Base-by-base conservation (phyloP, 2,888 invertebrate species). In the Colletes collaris region DNA sequence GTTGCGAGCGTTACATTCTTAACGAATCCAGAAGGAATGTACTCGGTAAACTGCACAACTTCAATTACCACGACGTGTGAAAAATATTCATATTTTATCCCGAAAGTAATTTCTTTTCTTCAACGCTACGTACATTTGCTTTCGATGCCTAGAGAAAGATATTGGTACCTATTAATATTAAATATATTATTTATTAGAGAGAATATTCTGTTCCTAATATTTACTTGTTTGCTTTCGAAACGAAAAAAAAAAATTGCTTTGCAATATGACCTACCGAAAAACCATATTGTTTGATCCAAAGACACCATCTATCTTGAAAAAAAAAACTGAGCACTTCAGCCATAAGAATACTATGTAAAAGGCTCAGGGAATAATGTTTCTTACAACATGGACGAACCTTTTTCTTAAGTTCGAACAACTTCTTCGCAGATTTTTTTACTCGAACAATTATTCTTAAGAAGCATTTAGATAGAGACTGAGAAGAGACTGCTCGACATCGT, bases 401-500 rank as follows among this genome's bases (percentile, higher is more conserved):
- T 44, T 27, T 16, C 6, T 40, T 49, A 13, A 49, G 44, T 19
- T 55, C 6, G 13, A 16, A 7, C 11, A 37, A 56, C 8, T 50
- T 58, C 40, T 35, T 27, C 13, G 13, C 10, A n/a, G 3, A 40
- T 8, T n/a, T 50, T 72, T 68, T 65, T 68, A 55, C 50, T 63
- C 19, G 8, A 19, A 19, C 37, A 16, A 53, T 67, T 19, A 59
- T 77, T 16, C 46, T 55, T 67, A 58, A 65, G 40, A 60, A 69
- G 72, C 65, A 78, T 77, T 78, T 73, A 79, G 62, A 68, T 64
- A 69, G 73, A 69, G 64, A 79, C 64, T 79, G 73, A 67, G 62
- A 59, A 62, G 78, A 78, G 68, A 71, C 79, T 79, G 74, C 79
- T 77, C 65, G 77, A 75, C 68, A 66, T 74, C 67, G 49, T 73